phyloP scores from a whole-genome alignment of 2,797 vertebrate species.

The Crypturellus tataupa region DNA sequence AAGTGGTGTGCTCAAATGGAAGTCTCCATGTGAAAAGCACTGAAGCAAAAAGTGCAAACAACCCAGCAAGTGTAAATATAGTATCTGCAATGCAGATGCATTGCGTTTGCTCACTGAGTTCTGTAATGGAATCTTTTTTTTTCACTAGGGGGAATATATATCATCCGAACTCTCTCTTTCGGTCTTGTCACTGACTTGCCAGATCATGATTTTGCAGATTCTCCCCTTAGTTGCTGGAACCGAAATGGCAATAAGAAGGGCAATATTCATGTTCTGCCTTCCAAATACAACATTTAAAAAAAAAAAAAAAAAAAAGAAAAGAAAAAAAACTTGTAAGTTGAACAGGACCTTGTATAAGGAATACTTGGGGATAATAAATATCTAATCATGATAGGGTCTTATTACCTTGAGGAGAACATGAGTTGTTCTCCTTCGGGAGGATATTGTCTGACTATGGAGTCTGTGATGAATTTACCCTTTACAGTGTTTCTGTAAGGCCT shows the following conservation, averaged over 20 bases:
- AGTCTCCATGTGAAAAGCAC: neutral
- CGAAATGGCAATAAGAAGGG: constrained; percentile 17
- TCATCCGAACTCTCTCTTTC: neutral
- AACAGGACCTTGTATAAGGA: neutral
- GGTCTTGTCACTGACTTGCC: neutral
- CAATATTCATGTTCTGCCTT: neutral
- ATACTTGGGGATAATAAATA: constrained; percentile 26
- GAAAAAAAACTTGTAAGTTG: neutral
- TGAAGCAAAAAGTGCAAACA: neutral
- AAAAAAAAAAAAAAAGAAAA: too few relatives aligned
- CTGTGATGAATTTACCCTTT: neutral
- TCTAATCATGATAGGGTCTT: neutral
- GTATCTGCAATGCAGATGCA: neutral
- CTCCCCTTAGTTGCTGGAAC: neutral
- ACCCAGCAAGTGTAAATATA: neutral
- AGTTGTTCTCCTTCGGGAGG: neutral
- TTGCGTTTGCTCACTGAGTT: neutral
- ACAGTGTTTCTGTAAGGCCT: neutral
- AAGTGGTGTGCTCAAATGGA: accelerated
- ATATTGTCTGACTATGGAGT: neutral
- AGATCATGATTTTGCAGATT: neutral
- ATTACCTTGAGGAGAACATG: neutral
- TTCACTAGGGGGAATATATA: accelerated
- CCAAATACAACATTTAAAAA: too few relatives aligned
- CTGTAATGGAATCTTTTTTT: neutral